Conservation (phyloP, 2,113 vertebrate species). For the Peucedramus taeniatus region DNA sequence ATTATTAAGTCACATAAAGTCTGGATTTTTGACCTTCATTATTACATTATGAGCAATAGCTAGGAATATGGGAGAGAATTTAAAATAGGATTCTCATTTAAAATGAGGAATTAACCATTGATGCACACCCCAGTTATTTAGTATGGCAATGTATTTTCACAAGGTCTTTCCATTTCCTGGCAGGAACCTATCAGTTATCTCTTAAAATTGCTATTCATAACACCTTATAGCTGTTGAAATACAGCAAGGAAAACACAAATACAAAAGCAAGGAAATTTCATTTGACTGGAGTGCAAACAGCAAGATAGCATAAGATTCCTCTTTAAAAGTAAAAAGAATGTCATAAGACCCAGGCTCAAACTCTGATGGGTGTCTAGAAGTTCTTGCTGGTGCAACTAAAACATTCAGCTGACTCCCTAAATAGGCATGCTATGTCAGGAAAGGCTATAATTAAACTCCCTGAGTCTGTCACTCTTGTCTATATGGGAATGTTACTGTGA, state of each 20-base stretch:
- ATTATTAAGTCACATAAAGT: neutral
- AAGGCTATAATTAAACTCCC: constrained; percentile 21
- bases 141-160: neutral
- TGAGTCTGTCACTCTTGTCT: neutral
- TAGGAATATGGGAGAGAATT: neutral
- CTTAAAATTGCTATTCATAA: neutral
- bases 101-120: neutral
- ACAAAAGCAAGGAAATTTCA: neutral
- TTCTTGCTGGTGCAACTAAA: neutral
- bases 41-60: neutral
- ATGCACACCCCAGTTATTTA: neutral
- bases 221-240: neutral
- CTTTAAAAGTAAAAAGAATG: neutral
- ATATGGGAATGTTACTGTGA: neutral
- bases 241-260: neutral
- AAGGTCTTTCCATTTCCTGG: neutral
- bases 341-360: neutral
- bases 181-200: neutral
- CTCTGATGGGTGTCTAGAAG: neutral
- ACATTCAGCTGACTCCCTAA: neutral
- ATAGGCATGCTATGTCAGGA: neutral
- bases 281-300: neutral
- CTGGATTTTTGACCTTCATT: neutral
- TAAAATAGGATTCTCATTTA: neutral
- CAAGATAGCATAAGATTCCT: neutral